A percentile compares a stretch with the other conserved stretches of the same genome.
These are phyloP conservation scores for Myodes glareolus DNA, from an alignment of 2,113 vertebrate species.

Conservation along the genomic window DNA sequence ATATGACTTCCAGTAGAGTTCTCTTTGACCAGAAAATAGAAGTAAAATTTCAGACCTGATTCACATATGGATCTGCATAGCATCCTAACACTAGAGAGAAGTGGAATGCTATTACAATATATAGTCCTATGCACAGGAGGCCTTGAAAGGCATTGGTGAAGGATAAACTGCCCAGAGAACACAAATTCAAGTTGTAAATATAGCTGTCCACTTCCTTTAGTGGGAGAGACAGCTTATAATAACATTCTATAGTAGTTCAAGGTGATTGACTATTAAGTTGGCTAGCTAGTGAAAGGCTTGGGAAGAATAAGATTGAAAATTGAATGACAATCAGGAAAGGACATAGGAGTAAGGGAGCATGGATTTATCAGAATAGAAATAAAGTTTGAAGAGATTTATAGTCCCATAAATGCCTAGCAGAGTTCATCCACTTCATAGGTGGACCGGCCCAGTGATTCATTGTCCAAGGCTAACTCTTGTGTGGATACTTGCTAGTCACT, in stretches of 20 bases:
- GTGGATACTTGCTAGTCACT: not conserved
- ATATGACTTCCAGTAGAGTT: not conserved
- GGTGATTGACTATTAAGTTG: conserved; percentile 16
- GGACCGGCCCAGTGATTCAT: not conserved
- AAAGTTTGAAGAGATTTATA: conserved; percentile 24
- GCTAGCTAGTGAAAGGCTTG: not conserved
- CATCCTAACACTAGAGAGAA: not conserved
- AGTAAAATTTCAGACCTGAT: not conserved
- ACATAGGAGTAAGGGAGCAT: not conserved
- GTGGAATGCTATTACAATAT: not conserved
- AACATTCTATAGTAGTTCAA: not conserved
- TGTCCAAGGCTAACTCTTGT: not conserved
- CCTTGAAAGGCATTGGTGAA: not conserved
- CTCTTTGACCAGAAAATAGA: not conserved
- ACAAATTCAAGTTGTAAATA: conserved; percentile 20
- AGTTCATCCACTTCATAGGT: not conserved
- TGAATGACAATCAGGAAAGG: not conserved
- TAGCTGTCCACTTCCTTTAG: not conserved
- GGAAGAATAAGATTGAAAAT: conserved; percentile 35
- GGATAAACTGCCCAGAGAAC: not conserved
- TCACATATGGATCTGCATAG: not conserved
- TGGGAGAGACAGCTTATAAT: not conserved
- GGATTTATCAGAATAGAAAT: conserved; percentile 16
- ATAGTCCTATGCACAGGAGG: not conserved
- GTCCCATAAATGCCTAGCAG: not conserved